Conservation (phyloP, 2,888 invertebrate genomes). For the Furcula furcula region DNA sequence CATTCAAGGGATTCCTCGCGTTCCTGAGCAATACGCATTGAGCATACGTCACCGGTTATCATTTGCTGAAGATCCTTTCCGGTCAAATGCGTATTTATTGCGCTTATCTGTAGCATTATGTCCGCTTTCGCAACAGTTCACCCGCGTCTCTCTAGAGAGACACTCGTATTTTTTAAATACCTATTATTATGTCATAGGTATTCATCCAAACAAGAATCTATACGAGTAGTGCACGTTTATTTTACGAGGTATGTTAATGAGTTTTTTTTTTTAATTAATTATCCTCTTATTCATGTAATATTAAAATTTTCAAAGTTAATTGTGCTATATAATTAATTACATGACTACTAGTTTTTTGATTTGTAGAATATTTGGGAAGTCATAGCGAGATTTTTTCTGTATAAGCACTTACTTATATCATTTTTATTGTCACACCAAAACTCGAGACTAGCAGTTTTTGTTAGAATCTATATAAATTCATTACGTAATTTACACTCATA, state of each 20-base stretch:
- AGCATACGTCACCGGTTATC: neutral
- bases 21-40: conserved; percentile 5
- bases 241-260: conserved; percentile 1
- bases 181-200: neutral
- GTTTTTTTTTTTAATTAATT: neutral
- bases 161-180: conserved; percentile 30
- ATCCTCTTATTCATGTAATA: no score
- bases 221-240: conserved; percentile 1
- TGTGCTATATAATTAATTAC: no score
- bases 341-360: no score
- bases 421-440: no score
- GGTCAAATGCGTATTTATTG: conserved; percentile 19
- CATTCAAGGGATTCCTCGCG: conserved; percentile 9
- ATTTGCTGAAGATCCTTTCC: conserved; percentile 24
- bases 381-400: no score
- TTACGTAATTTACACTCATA: no score
- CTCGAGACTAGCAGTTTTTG: no score
- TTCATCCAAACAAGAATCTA: conserved; percentile 1
- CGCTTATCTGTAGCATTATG: conserved; percentile 36
- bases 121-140: conserved; percentile 55
- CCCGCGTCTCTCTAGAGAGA: conserved; percentile 41
- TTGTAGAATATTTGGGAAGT: no score
- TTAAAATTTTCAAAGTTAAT: no score
- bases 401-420: no score
- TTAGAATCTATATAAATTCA: no score